phyloP scores from a whole-genome alignment of 2,113 vertebrate species.

The Nerophis lumbriciformis region DNA sequence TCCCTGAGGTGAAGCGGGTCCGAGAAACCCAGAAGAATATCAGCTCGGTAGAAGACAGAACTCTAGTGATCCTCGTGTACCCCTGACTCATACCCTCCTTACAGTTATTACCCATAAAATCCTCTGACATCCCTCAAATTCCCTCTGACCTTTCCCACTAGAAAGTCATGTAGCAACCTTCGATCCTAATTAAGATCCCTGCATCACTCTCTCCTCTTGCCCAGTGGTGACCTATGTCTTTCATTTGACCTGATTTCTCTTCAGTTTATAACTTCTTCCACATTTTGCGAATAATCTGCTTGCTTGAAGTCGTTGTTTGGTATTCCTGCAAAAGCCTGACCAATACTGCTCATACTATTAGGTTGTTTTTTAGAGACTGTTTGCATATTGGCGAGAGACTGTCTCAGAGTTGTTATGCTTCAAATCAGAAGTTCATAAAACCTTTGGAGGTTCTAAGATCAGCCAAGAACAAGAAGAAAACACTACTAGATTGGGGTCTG shows the following conservation, averaged over 20 bases:
- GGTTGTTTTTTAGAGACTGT: neutral
- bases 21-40: conserved; percentile 97
- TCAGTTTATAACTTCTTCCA: neutral
- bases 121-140: neutral
- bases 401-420: too few relatives aligned
- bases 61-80: conserved; percentile 16
- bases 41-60: conserved; percentile 86
- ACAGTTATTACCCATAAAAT: neutral
- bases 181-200: too few relatives aligned
- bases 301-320: neutral
- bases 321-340: neutral
- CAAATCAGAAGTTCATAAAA: too few relatives aligned
- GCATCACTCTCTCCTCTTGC: conserved; percentile 17
- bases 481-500: neutral
- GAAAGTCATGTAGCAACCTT: conserved; percentile 4
- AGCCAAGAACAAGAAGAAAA: neutral
- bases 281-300: neutral
- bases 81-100: neutral
- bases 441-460: neutral
- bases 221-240: neutral
- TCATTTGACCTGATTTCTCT: conserved; percentile 1
- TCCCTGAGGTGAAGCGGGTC: conserved; percentile 92
- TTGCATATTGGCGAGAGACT: neutral
- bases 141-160: neutral
- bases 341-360: neutral